Base-by-base conservation (phyloP, 1,140 invertebrate species). In the Drosophila triauraria region DNA sequence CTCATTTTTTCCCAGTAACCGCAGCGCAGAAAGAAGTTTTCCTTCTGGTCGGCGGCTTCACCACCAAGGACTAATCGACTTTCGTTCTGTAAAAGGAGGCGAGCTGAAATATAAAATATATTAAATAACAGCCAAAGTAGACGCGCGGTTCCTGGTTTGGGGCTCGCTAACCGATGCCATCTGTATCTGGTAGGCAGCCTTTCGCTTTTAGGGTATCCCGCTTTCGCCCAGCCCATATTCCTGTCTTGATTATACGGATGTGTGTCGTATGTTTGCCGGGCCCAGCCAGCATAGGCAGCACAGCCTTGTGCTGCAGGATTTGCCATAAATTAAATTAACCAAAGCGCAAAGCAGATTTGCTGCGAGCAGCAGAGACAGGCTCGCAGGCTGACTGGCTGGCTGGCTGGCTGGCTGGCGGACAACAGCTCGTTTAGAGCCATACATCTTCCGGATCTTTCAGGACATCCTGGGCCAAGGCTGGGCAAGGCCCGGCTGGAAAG, bases 281-380 rank as follows among this genome's bases (percentile, higher is more conserved):
- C 56, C 27, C 35, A 12, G 35, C 10, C 35, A 38, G n/a, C 8
- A 32, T 6, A 27, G 27, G 4, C 51, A 54, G 32, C 13, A 4
- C 30, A n/a, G 59, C 35, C 50, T 44, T 48, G 48, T 56, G 38
- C 23, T 23, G 59, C 46, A 44, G 75, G 46, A 43, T 48, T 68
- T 23, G 59, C 62, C 80, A 83, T 87, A 86, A 87, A 86, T 86
- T 86, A 82, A 86, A 86, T 87, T 86, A 87, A 67, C 70, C 67
- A 71, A 79, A 82, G 60, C 75, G 63, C 61, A 69, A 67, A 74
- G 76, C 62, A 72, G 74, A 67, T 63, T 75, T 72, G 46, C 62
- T 47, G 44, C 48, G 57, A 42, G 25, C 38, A 23, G 67, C 27
- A 30, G 27, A 30, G 27, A 30, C 27, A 7, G 27, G 27, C 27